Evolutionary conservation across 2,113 vertebrate species (phyloP), one percentile per base, ranked within the genome.

Genomic region (Bujurquina vittata): DNA sequence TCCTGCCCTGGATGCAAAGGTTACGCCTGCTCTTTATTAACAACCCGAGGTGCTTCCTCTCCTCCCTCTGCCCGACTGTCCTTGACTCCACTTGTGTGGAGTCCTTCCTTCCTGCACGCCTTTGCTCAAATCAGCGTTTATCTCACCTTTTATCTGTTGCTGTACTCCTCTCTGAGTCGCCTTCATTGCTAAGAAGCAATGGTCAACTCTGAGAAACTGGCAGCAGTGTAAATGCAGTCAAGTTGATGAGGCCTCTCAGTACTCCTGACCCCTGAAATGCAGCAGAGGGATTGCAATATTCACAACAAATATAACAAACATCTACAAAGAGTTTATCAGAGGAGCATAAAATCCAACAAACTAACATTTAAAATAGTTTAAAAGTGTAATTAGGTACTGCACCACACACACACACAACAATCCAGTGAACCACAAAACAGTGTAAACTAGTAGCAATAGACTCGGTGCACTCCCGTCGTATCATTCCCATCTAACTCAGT

Each of bases 151-250:
- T 89, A 83, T 88, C 86, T 75, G 43, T 23, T 74, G 57, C 73
- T 85, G 79, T 80, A 62, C 52, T 23, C 73, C 7, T 65, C 57
- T 31, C 67, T 52, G 69, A 84, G 18, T 67, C 55, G 59, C 65
- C 49, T 67, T 88, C 78, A 87, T 90, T 84, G 84, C 33, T 75
- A 77, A 37, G 80, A 7, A 79, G 82, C 80, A 83, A 90, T 59
- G 40, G 33, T 69, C 3, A 4, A 15, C 12, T 55, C 12, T 23
- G 10, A 23, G 5, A 31, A 40, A 26, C 60, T 61, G 29, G 60
- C 52, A 49, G 31, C 57, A 52, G 58, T 2, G 54, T 15, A 33
- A 31, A 81, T 14, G 40, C 4, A 0, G 11, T 8, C 26, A 57
- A 59, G 67, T 22, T 10, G 35, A 60, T 11, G 6, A 58, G 10